phyloP scores from a whole-genome alignment of 1,140 invertebrate species.

The Scaptomyza montana region DNA sequence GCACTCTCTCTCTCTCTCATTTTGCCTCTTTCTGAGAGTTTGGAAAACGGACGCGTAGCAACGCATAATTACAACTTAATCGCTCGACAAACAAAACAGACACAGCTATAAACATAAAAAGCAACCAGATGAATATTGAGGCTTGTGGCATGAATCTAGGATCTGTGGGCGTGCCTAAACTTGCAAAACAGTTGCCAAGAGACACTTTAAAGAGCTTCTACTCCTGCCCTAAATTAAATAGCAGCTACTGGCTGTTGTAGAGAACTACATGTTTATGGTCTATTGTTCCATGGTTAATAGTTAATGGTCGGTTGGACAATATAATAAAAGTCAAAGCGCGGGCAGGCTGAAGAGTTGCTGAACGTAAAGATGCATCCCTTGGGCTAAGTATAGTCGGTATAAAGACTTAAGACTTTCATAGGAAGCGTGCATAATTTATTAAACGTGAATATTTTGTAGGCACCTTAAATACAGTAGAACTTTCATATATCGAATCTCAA shows the following conservation, averaged over 20 bases:
- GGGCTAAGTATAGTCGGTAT: too few species aligned
- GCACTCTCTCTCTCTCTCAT: too few species aligned
- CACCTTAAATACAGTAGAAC: too few species aligned
- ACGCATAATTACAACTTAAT: constrained; percentile 80
- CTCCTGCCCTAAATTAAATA: background rate
- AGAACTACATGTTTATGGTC: constrained; percentile 18
- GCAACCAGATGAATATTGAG: constrained; percentile 28
- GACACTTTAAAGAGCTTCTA: constrained; percentile 60
- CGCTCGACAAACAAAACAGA: constrained; percentile 77
- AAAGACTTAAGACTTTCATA: too few species aligned
- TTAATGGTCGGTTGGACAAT: constrained; percentile 54
- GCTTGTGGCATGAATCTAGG: constrained; percentile 10
- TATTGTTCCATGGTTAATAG: constrained; percentile 68
- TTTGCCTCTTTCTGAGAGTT: background rate
- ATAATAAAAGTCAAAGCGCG: constrained; percentile 31
- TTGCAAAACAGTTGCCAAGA: constrained; percentile 63
- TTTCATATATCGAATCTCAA: too few species aligned
- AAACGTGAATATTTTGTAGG: too few species aligned
- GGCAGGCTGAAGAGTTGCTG: constrained; percentile 26
- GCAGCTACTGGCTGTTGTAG: background rate
- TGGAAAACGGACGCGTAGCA: constrained; percentile 59
- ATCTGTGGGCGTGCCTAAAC: constrained; percentile 52
- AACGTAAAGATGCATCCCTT: too few species aligned
- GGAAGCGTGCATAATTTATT: too few species aligned
- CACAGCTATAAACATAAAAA: constrained; percentile 68